These are phyloP conservation scores for Lasioglossum morio DNA, from an alignment of 2,888 invertebrate genomes.

Conservation along the genomic window DNA sequence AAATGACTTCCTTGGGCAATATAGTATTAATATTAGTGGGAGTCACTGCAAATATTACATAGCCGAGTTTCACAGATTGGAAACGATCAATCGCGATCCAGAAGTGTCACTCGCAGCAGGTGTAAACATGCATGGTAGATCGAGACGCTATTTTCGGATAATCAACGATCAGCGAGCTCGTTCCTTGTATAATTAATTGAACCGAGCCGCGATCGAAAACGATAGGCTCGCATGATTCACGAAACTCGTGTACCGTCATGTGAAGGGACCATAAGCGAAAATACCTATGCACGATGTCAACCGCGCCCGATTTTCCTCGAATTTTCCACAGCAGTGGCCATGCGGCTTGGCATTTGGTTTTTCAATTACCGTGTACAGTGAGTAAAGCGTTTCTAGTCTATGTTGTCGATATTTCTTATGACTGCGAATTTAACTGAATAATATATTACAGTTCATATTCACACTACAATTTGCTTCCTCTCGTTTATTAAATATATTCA, in stretches of 20 bases:
- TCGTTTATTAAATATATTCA: no score
- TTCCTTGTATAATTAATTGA: conserved; percentile 20
- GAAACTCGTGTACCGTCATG: neutral
- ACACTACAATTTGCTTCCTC: no score
- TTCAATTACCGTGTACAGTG: neutral
- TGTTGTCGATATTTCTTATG: neutral
- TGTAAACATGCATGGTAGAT: neutral
- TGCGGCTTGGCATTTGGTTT: neutral
- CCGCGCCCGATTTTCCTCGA: neutral
- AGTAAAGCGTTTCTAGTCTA: neutral
- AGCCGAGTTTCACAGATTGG: neutral
- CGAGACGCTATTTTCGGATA: conserved; percentile 11
- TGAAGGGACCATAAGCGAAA: neutral
- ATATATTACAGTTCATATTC: neutral
- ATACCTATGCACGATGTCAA: neutral
- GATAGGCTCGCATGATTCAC: conserved; percentile 23
- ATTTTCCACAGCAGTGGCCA: neutral
- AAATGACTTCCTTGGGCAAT: no score
- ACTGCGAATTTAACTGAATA: neutral
- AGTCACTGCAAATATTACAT: conserved; percentile 9
- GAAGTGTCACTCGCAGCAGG: neutral
- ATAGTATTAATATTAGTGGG: no score
- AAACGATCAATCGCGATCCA: conserved; percentile 2
- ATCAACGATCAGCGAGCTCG: conserved; percentile 8
- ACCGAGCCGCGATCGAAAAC: conserved; percentile 4